Conservation (phyloP, 2,797 vertebrate species). For the Phrynocephalus guinanensis region DNA sequence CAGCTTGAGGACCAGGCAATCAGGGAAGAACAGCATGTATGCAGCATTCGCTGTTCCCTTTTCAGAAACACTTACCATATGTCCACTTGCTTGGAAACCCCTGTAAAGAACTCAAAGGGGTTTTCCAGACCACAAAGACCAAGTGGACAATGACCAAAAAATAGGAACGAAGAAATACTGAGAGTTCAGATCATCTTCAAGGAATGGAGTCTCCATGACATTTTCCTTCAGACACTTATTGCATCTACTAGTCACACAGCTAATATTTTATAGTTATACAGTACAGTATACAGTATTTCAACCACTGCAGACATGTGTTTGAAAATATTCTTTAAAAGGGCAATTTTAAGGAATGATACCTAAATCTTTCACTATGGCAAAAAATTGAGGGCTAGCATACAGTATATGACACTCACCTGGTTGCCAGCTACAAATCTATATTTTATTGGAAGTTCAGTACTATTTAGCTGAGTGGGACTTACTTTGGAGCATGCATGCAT, state of each 20-base stretch:
- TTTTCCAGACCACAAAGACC: neutral
- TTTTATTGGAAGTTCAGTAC: neutral
- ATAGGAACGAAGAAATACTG: neutral
- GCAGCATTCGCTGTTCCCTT: neutral
- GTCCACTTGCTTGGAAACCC: neutral
- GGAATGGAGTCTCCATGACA: neutral
- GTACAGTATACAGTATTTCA: neutral
- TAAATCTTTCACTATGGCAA: neutral
- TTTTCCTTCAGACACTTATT: conserved; percentile 4
- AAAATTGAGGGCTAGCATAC: neutral
- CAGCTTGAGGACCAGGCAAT: neutral
- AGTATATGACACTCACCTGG: neutral
- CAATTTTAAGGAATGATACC: neutral
- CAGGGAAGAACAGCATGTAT: neutral
- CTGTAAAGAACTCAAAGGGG: neutral
- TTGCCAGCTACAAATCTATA: neutral
- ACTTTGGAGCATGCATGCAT: neutral
- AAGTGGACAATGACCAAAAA: neutral
- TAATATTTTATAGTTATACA: neutral
- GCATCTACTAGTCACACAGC: neutral
- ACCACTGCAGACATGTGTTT: neutral
- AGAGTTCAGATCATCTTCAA: conserved; percentile 15
- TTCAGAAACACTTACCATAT: neutral
- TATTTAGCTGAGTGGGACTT: neutral
- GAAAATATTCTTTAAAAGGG: conserved; percentile 5